Percentiles rank a stretch among this genome's conserved stretches.
Evolutionary conservation across 2,797 vertebrate species (phyloP).

Genomic region (Vespertilio murinus): DNA sequence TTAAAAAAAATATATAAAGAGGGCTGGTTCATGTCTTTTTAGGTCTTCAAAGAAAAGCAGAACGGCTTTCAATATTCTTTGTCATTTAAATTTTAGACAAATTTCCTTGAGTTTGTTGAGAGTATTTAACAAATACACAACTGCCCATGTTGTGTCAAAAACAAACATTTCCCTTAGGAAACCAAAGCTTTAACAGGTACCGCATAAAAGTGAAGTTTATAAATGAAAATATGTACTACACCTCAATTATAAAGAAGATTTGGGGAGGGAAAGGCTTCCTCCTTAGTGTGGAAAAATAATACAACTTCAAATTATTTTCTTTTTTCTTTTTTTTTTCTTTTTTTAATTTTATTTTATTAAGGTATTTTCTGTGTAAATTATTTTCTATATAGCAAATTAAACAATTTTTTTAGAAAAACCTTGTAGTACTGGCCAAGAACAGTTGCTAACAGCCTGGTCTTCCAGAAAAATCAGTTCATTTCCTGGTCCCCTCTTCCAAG

Average conservation of each 20-base stretch:
- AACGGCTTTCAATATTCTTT: neutral
- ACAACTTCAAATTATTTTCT: neutral
- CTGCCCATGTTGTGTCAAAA: neutral
- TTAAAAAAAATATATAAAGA: neutral
- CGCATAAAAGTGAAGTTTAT: neutral
- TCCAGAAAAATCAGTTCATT: neutral
- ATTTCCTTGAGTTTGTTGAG: neutral
- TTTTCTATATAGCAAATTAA: neutral
- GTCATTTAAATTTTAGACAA: neutral
- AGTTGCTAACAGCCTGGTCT: neutral
- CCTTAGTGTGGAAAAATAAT: neutral
- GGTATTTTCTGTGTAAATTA: too few species aligned
- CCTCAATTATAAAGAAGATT: neutral
- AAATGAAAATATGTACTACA: neutral
- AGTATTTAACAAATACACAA: neutral
- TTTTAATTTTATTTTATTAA: too few species aligned
- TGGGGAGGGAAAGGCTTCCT: neutral
- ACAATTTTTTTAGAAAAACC: neutral
- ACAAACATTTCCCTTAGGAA: neutral
- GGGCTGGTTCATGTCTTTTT: neutral
- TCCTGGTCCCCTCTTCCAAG: neutral
- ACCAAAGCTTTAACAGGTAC: neutral
- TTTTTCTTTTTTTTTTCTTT: too few species aligned
- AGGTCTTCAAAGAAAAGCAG: neutral
- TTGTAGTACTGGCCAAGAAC: neutral